These are phyloP conservation scores for Phyllostomus discolor DNA, from an alignment of 2,113 vertebrate species.

Conservation along the genomic window DNA sequence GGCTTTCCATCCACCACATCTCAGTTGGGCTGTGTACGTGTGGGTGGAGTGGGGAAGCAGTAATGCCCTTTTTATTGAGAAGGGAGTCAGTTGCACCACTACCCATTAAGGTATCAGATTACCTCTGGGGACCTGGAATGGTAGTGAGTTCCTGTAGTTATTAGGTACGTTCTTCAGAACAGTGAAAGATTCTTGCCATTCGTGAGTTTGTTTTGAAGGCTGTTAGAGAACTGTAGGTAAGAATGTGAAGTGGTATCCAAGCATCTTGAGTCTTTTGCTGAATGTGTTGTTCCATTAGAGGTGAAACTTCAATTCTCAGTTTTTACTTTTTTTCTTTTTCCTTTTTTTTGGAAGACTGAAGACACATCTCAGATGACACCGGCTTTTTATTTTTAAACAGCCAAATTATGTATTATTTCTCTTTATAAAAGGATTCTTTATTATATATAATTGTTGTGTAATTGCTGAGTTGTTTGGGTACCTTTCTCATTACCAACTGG, in stretches of 20 bases:
- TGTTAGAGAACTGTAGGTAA: neutral
- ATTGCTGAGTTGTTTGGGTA: neutral
- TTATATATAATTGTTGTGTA: neutral
- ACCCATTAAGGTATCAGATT: neutral
- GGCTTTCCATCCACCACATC: neutral
- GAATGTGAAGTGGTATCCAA: neutral
- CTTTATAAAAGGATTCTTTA: neutral
- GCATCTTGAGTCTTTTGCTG: neutral
- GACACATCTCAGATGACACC: neutral
- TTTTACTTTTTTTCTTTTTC: neutral
- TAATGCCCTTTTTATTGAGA: neutral
- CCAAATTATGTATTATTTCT: slow-evolving; percentile 16
- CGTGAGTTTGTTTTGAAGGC: slow-evolving; percentile 36
- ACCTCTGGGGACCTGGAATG: slow-evolving; percentile 8
- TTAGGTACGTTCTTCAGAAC: neutral
- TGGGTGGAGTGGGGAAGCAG: neutral
- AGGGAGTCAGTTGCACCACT: neutral
- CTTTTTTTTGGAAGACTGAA: neutral
- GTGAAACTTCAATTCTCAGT: neutral
- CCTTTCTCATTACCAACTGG: neutral
- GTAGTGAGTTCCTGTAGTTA: slow-evolving; percentile 4
- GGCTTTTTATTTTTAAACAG: neutral
- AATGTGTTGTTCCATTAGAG: neutral
- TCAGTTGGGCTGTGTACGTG: neutral
- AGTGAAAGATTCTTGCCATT: slow-evolving; percentile 13